Evolutionary conservation across 2,113 vertebrate species (phyloP), one percentile per base, ranked within the genome.

Genomic region (Regulus satrapa): DNA sequence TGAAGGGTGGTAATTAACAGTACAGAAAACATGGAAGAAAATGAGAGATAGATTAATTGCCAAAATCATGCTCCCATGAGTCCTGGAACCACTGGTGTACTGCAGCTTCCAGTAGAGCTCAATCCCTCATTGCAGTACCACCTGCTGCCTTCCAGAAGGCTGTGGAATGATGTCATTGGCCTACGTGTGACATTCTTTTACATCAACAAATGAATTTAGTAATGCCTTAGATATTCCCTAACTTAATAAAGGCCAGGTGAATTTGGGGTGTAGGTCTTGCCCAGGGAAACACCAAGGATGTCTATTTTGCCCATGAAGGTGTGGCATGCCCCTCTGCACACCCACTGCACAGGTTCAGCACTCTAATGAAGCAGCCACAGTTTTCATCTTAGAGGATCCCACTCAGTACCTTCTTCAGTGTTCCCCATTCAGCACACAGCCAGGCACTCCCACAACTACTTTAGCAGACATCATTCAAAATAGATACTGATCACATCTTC

Each of bases 281-380:
- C n/a, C 46, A 73, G 38, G 21, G 15, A 58, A 91, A 45, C 18
- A 48, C 9, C 2, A 3, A 88, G 41, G 63, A 51, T 32, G 40
- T 16, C 15, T 38, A 0, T 45, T 41, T 58, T 82, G 36, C 34
- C 48, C 0, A 0, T 14, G n/a, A 46, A 56, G n/a, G 24, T 34
- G 52, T 75, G 25, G 28, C 1, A 3, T 46, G 74, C 25, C 26
- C 45, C 24, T 72, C 58, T 59, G 24, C 67, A 61, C 51, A 67
- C 5, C 18, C 4, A 10, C 19, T 38, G 49, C 24, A n/a, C 18
- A 51, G 23, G 19, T 41, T 43, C n/a, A 69, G 26, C 29, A 32
- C 28, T 23, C 24, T 69, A 38, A 79, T 1, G 5, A 64, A 68
- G 55, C 18, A 76, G 36, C 4, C 41, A n/a, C 32, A 11, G 4